A percentile compares a stretch with the other conserved stretches of the same genome.
Evolutionary conservation across 92 coral and sea anemone species (phyloP).

Genomic region (Siderastrea radians): DNA sequence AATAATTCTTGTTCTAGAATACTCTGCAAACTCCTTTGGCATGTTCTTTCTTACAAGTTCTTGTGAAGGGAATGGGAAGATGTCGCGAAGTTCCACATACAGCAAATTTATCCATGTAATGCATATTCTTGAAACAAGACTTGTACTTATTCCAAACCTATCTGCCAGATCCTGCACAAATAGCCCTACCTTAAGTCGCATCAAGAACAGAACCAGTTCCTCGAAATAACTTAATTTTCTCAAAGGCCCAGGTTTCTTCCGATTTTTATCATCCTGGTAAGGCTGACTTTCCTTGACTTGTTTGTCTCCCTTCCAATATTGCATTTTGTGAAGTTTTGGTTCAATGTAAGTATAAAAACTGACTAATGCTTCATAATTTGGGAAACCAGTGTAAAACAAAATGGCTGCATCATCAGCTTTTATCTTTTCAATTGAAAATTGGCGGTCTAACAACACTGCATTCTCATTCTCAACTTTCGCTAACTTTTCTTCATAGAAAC

Average conservation of each 20-base stretch:
- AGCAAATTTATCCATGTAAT: conserved; percentile 69
- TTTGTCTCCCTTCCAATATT: conserved; percentile 53
- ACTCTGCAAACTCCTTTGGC: conserved; percentile 65
- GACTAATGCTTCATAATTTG: conserved; percentile 47
- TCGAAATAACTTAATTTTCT: conserved; percentile 47
- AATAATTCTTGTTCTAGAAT: conserved; percentile 68
- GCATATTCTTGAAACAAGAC: conserved; percentile 54
- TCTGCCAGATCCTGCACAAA: conserved; percentile 65
- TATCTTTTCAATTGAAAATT: conserved; percentile 51
- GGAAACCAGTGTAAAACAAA: conserved; percentile 70
- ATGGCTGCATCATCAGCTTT: conserved; percentile 62
- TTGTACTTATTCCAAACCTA: conserved; percentile 59
- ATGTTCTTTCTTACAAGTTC: conserved; percentile 47
- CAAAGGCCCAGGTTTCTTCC: conserved; percentile 61
- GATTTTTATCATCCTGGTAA: conserved; percentile 40
- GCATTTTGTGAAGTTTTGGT: conserved; percentile 56
- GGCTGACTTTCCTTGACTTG: conserved; percentile 37
- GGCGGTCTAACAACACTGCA: conserved; percentile 55
- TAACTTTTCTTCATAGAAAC: conserved; percentile 31
- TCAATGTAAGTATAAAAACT: conserved; percentile 48
- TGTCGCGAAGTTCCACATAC: conserved; percentile 46
- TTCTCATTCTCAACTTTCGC: conserved; percentile 56
- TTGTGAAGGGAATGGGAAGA: conserved; percentile 71
- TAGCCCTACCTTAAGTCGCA: conserved; percentile 69
- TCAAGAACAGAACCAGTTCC: conserved; percentile 57